Conservation (phyloP, 2,797 vertebrate species). For the Chanos chanos region DNA sequence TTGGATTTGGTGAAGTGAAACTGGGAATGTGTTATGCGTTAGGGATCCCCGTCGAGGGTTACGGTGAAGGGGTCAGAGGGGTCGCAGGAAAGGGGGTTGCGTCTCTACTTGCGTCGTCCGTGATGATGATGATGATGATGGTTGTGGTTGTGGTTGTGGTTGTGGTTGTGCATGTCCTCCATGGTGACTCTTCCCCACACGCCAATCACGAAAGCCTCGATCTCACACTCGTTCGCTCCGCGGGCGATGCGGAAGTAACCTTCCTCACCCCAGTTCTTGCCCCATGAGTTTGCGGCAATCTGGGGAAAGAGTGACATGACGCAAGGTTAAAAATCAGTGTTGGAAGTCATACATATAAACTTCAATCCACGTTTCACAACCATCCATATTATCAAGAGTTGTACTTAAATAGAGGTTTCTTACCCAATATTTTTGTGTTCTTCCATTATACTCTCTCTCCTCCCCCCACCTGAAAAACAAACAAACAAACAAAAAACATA, state of each 20-base stretch:
- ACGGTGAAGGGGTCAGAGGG: background rate
- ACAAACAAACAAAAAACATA: too few relatives aligned
- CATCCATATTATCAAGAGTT: too few relatives aligned
- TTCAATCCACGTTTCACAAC: too few relatives aligned
- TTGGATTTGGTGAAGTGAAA: too few relatives aligned
- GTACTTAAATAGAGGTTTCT: constrained; percentile 48
- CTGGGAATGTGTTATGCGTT: constrained; percentile 11
- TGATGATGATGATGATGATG: constrained; percentile 62
- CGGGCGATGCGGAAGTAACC: constrained; percentile 92
- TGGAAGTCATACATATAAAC: too few relatives aligned
- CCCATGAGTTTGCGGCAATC: constrained; percentile 96
- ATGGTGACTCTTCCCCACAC: constrained; percentile 92
- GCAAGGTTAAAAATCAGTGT: too few relatives aligned
- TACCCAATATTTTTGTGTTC: constrained; percentile 90
- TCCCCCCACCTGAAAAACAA: constrained; percentile 87
- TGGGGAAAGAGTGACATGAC: too few relatives aligned
- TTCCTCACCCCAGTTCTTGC: constrained; percentile 88
- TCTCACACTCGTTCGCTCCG: constrained; percentile 90
- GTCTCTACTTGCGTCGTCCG: constrained; percentile 62
- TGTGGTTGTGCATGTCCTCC: constrained; percentile 88
- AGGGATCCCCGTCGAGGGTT: constrained; percentile 11
- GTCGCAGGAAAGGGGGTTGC: background rate
- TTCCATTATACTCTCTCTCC: constrained; percentile 75
- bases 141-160: constrained; percentile 80
- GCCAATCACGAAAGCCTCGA: constrained; percentile 90